Evolutionary conservation across 2,113 vertebrate species (phyloP).

Genomic region (Anhinga rufa): DNA sequence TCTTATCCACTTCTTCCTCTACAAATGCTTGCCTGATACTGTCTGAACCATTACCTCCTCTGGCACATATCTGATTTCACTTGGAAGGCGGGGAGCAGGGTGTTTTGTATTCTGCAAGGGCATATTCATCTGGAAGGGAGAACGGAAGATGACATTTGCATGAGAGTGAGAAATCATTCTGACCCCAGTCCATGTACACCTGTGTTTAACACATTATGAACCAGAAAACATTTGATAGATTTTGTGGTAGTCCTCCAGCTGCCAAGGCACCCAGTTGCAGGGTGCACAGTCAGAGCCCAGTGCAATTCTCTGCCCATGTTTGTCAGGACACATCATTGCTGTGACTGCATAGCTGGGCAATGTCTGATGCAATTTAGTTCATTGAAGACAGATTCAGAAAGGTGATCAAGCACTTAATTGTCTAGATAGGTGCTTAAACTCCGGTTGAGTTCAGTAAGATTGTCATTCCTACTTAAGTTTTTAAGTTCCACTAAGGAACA

Average conservation of each 20-base stretch:
- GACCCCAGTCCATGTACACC: neutral
- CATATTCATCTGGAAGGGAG: constrained; percentile 67
- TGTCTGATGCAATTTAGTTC: neutral
- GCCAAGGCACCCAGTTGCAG: neutral
- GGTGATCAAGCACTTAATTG: neutral
- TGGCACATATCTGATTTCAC: neutral
- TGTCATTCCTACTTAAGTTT: neutral
- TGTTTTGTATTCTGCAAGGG: constrained; percentile 54
- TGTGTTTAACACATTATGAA: neutral
- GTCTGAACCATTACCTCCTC: neutral
- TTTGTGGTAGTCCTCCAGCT: neutral
- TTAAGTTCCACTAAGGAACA: neutral
- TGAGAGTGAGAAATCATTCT: neutral
- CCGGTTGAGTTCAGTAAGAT: neutral
- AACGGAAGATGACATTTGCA: neutral
- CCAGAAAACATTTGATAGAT: neutral
- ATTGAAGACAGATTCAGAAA: neutral
- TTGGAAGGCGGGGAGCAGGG: neutral
- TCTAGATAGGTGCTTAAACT: neutral
- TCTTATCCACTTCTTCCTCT: neutral
- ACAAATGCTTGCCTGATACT: neutral
- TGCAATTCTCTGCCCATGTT: neutral
- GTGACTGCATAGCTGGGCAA: neutral
- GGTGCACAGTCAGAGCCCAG: neutral
- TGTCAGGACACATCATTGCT: neutral